phyloP scores from a whole-genome alignment of 2,113 vertebrate genomes.

The Tychaedon coryphoeus region DNA sequence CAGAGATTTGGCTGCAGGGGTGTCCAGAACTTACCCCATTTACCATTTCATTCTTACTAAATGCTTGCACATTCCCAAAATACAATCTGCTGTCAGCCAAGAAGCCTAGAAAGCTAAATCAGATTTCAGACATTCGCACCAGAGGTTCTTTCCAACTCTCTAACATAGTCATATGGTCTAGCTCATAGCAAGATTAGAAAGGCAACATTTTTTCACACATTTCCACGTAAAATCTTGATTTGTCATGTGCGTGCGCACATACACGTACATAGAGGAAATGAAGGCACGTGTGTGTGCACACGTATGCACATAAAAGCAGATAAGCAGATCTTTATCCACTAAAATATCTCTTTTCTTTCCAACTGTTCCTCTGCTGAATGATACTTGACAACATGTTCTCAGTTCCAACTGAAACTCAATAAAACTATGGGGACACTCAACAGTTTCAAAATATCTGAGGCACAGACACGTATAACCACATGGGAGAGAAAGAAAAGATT shows the following conservation, averaged over 20 bases:
- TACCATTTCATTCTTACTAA: neutral
- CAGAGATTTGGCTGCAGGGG: neutral
- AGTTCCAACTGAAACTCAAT: neutral
- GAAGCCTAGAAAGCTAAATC: constrained; percentile 58
- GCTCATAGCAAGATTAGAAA: constrained; percentile 47
- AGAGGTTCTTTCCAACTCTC: constrained; percentile 42
- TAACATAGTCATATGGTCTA: constrained; percentile 50
- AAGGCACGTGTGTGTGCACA: neutral
- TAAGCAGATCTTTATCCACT: neutral
- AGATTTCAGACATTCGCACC: constrained; percentile 29
- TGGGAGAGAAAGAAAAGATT: neutral
- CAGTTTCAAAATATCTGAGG: neutral
- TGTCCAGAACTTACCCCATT: neutral
- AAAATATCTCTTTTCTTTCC: neutral
- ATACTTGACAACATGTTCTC: neutral
- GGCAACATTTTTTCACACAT: constrained; percentile 48
- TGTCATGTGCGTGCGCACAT: neutral
- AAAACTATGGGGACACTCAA: neutral
- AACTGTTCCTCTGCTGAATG: neutral
- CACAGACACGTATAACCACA: accelerated
- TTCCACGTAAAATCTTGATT: constrained; percentile 29
- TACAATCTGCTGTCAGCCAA: neutral
- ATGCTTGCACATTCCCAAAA: constrained; percentile 15
- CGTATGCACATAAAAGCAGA: neutral
- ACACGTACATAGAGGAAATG: neutral